phyloP scores from a whole-genome alignment of 2,113 vertebrate genomes.

The Empidonax traillii region DNA sequence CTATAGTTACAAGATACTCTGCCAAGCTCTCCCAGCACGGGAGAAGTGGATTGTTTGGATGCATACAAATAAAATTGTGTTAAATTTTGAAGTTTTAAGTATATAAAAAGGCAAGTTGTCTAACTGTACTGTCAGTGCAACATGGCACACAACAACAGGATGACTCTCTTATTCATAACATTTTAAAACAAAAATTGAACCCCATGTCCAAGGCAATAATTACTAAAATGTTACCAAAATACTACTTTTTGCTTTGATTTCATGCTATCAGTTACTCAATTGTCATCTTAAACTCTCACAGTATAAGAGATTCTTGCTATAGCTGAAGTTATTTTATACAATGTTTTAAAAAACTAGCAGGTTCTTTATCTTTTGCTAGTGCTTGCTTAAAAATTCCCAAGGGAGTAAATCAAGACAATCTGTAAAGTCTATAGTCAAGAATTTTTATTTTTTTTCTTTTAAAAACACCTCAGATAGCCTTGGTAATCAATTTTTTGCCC shows the following conservation, averaged over 20 bases:
- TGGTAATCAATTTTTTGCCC: not conserved
- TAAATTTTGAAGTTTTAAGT: not conserved
- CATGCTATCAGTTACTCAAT: not conserved
- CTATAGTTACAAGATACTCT: not conserved
- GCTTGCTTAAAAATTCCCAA: not conserved
- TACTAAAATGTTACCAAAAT: not conserved
- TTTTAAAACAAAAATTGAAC: not conserved
- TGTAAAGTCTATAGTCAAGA: not conserved
- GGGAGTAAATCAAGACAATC: not conserved
- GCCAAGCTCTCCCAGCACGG: not conserved
- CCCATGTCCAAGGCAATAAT: not conserved
- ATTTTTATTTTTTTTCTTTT: not conserved
- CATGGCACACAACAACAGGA: not conserved
- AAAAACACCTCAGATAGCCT: not conserved
- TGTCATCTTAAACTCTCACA: not conserved
- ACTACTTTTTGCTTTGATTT: not conserved
- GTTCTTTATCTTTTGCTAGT: not conserved
- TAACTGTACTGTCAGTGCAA: not conserved
- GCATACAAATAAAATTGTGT: not conserved
- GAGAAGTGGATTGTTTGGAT: not conserved
- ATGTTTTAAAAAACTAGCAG: not conserved
- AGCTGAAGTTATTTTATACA: not conserved
- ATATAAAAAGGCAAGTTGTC: not conserved
- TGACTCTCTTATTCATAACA: not conserved
- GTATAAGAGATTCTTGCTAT: not conserved